These are phyloP conservation scores for Ceratina calcarata DNA, from an alignment of 1,140 invertebrate species.

Conservation along the genomic window DNA sequence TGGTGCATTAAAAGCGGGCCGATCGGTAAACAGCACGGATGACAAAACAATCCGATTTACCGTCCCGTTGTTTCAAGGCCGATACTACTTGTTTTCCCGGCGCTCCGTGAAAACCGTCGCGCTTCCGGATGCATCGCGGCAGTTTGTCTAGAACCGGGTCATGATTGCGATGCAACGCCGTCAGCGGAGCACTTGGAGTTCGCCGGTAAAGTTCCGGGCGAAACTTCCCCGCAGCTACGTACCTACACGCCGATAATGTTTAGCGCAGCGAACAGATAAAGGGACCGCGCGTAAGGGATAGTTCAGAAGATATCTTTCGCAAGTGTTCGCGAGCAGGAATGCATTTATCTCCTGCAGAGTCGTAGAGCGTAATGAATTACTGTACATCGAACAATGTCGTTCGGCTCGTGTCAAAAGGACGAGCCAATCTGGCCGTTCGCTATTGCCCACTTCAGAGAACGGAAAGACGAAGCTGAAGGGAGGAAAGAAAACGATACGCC, in stretches of 20 bases:
- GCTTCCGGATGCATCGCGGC: constrained; percentile 35
- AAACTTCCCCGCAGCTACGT: constrained; percentile 34
- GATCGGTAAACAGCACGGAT: not conserved
- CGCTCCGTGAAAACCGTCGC: constrained; percentile 26
- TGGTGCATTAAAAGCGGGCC: not conserved
- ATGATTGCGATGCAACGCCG: constrained; percentile 60
- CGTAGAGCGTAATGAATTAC: constrained; percentile 71
- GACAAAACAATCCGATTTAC: constrained; percentile 3
- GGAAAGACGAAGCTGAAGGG: not conserved
- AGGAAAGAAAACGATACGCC: not conserved
- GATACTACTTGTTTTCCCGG: constrained; percentile 22
- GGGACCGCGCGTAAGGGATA: constrained; percentile 51
- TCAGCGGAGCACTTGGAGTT: constrained; percentile 56
- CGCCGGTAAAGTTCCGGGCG: constrained; percentile 48
- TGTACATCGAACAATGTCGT: constrained; percentile 68
- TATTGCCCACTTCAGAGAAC: no score
- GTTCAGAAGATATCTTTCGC: constrained; percentile 19
- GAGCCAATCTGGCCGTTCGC: constrained; percentile 59
- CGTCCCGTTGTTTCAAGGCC: constrained; percentile 31
- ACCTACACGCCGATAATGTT: constrained; percentile 34
- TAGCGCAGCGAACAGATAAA: constrained; percentile 15
- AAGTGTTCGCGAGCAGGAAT: constrained; percentile 56
- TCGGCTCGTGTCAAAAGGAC: constrained; percentile 46
- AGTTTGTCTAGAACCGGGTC: constrained; percentile 63
- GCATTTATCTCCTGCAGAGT: constrained; percentile 67